phyloP scores from a whole-genome alignment of 2,888 invertebrate species.

The Caenorhabditis parvicauda region DNA sequence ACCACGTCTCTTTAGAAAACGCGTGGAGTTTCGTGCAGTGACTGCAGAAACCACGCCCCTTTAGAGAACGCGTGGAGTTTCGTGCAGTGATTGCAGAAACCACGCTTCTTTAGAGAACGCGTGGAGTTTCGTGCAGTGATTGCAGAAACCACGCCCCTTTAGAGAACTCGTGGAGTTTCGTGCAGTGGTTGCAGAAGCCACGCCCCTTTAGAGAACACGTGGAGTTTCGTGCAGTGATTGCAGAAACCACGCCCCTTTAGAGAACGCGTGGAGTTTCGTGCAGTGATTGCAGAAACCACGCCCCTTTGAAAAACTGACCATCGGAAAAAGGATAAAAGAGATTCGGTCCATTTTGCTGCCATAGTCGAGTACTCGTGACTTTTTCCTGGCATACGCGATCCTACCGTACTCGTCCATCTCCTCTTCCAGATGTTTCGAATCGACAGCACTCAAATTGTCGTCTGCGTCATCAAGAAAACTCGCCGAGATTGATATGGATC shows the following conservation, averaged over 20 bases:
- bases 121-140: not conserved
- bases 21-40: not conserved
- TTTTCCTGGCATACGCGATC: constrained; percentile 25
- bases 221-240: not conserved
- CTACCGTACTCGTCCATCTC: constrained; percentile 24
- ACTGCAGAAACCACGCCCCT: not conserved
- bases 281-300: constrained; percentile 1
- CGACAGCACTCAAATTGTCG: constrained; percentile 13
- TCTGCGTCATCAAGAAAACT: too few relatives aligned
- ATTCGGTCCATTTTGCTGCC: constrained; percentile 45
- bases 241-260: not conserved
- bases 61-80: not conserved
- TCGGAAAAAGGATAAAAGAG: constrained; percentile 48
- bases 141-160: not conserved
- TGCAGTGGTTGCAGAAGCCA: not conserved
- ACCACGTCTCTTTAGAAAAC: too few relatives aligned
- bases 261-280: not conserved
- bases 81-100: constrained; percentile 2
- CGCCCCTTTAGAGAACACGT: not conserved
- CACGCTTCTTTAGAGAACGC: too few relatives aligned
- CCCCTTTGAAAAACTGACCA: too few relatives aligned
- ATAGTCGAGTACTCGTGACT: constrained; percentile 27
- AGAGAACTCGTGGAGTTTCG: not conserved
- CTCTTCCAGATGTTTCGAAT: constrained; percentile 21
- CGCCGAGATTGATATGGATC: too few relatives aligned